Base-by-base conservation (phyloP, 2,888 invertebrate species). In the Bellardia bayeri region DNA sequence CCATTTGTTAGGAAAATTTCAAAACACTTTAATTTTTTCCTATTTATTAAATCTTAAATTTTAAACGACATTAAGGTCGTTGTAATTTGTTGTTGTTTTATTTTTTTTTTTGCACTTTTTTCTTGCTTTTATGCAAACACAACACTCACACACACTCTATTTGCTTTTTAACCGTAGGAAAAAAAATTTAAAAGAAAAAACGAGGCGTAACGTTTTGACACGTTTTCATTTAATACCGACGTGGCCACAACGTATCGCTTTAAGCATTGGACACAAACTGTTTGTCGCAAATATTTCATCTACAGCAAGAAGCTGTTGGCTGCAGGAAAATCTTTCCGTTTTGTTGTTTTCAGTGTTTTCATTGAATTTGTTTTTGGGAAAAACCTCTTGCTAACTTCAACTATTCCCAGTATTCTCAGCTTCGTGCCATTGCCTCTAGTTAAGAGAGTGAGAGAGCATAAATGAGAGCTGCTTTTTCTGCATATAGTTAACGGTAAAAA, bases 171-270 rank as follows among this genome's bases (percentile, higher is more conserved):
- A 7, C 14, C 51, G 16, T 71, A 49, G 6, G 13, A 30, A 40
- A 40, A 45, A 13, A 64, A 33, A 63, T 23, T 58, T 56, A 61
- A 76, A 81, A 13, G 8, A 45, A 72, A 58, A 86, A 79, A 61
- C 66, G 72, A 74, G 64, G 68, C 87, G 85, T 87, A 69, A 82
- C 79, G 85, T 82, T 74, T 74, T 68, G 69, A 69, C 79, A 87
- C 82, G 66, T 75, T 85, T 82, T 63, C 13, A 54, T 64, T 61
- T 33, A 42, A 45, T 45, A 54, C 79, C 82, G 63, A 81, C 85
- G 85, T 85, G 85, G 66, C 64, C 72, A 87, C 87, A 85, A 87
- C 87, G 75, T 85, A 79, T 75, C 85, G 79, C 69, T 82, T 85
- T 74, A 79, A 87, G 75, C 85, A 80, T 87, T 68, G 75, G 30